Conservation (phyloP, 2,113 vertebrate genomes). For the Carettochelys insculpta region DNA sequence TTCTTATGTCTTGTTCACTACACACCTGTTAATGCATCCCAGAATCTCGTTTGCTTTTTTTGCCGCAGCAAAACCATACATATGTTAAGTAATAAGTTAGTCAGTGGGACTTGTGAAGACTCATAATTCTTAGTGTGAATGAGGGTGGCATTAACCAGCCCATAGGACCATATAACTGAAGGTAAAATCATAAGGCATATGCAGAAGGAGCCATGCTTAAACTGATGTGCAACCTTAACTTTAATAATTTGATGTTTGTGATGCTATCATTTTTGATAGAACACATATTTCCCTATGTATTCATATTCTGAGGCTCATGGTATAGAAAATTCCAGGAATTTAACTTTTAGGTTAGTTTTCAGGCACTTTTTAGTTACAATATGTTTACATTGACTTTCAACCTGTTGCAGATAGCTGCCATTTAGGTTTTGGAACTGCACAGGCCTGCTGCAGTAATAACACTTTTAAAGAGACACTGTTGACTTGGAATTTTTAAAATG, state of each 20-base stretch:
- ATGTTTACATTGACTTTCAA: neutral
- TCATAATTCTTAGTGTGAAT: neutral
- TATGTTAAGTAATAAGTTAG: neutral
- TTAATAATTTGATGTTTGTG: neutral
- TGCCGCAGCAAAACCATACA: no score
- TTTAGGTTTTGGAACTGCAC: neutral
- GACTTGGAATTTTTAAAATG: neutral
- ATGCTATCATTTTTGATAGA: neutral
- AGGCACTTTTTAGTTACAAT: neutral
- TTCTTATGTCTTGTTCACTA: no score
- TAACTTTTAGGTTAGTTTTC: neutral
- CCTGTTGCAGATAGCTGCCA: neutral
- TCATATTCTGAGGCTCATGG: neutral
- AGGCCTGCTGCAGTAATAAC: neutral
- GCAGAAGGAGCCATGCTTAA: neutral
- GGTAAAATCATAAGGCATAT: neutral
- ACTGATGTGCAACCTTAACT: neutral
- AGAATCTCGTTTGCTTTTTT: no score
- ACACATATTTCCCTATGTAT: neutral
- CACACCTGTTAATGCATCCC: no score
- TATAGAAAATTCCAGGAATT: neutral
- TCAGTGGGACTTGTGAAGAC: slow-evolving; percentile 9
- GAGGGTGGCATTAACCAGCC: neutral
- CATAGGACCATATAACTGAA: neutral
- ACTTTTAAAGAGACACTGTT: neutral